Base-by-base conservation (phyloP, 2,888 invertebrate species). In the Globia sparganii region DNA sequence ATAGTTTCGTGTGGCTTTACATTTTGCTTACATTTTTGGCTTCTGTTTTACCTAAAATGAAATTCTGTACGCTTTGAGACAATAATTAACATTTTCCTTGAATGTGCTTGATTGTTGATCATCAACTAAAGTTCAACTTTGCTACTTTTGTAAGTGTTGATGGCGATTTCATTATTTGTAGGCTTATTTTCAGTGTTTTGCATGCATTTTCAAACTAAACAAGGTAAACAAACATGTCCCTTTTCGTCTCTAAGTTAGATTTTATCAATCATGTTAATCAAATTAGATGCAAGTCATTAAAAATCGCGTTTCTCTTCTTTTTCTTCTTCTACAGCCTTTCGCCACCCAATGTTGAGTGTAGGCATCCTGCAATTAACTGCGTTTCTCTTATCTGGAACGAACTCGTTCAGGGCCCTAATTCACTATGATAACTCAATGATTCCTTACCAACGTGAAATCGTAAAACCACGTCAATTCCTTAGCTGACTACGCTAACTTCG, bases 221-320 rank as follows among this genome's bases (percentile, higher is more conserved):
- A 18, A 64, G 13, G 8, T 34, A n/a, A 11, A 9, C 2, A n/a
- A 6, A 15, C 6, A 2, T 6, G 3, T 18, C 0, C 0, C 4
- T 9, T 2, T 15, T 43, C 8, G 5, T n/a, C 11, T 43, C 1
- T 43, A 25, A 56, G 15, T 49, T 58, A 4, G 1, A 53, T 65
- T 64, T 9, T n/a, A 5, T 65, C 25, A 31, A 40, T 56, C 53
- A n/a, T 18, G 31, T 73, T 28, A n/a, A 40, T 13, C 18, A 74
- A 72, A 56, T 56, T n/a, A 53, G 5, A 28, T n/a, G 18, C 3
- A 15, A 37, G 18, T 40, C 25, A 31, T 61, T 49, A 6, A 31
- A 8, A 43, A 15, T 18, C 1, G 6, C 8, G n/a, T 53, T 78
- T 37, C 21, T 40, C 40, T 40, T 40, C 40, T 11, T 40, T n/a